These are phyloP conservation scores for Nemotelus pantherinus DNA, from an alignment of 2,888 invertebrate genomes.

Conservation along the genomic window DNA sequence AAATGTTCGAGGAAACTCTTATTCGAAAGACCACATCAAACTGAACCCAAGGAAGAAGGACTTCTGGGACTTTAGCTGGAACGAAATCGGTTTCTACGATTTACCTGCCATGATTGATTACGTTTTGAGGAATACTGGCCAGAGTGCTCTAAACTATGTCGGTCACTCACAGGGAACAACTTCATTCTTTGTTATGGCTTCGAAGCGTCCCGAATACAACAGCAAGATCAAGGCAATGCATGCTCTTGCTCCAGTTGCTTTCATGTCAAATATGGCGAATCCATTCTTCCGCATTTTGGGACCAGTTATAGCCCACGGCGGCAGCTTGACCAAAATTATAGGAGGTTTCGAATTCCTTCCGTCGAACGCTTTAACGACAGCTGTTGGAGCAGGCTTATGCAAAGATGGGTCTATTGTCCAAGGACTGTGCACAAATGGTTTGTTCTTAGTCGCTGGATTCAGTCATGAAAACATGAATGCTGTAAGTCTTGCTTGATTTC, in stretches of 20 bases:
- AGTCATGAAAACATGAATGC: slow-evolving; percentile 20
- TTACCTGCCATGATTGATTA: slow-evolving; percentile 84
- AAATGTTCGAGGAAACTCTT: slow-evolving; percentile 16
- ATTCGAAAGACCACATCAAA: slow-evolving; percentile 65
- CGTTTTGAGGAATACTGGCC: slow-evolving; percentile 68
- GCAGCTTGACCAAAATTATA: neutral
- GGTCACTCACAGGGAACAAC: slow-evolving; percentile 81
- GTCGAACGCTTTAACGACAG: neutral
- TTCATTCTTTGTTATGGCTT: slow-evolving; percentile 67
- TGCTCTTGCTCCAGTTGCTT: slow-evolving; percentile 14
- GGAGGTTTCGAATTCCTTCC: neutral
- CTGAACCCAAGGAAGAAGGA: slow-evolving; percentile 66
- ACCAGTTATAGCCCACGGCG: neutral
- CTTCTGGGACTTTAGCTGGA: slow-evolving; percentile 75
- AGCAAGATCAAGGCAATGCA: slow-evolving; percentile 20
- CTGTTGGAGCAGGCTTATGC: neutral
- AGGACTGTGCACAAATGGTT: neutral
- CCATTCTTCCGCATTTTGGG: slow-evolving; percentile 15
- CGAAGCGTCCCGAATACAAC: slow-evolving; percentile 12
- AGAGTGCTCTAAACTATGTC: slow-evolving; percentile 74
- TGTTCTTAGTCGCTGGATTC: slow-evolving; percentile 9
- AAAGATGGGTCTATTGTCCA: neutral
- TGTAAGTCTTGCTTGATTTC: neutral
- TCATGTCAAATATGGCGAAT: slow-evolving; percentile 25
- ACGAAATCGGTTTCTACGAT: slow-evolving; percentile 77